Evolutionary conservation across 2,888 invertebrate genomes (phyloP), one percentile per base, ranked within the genome.

Genomic region (Drosophila pegasa): DNA sequence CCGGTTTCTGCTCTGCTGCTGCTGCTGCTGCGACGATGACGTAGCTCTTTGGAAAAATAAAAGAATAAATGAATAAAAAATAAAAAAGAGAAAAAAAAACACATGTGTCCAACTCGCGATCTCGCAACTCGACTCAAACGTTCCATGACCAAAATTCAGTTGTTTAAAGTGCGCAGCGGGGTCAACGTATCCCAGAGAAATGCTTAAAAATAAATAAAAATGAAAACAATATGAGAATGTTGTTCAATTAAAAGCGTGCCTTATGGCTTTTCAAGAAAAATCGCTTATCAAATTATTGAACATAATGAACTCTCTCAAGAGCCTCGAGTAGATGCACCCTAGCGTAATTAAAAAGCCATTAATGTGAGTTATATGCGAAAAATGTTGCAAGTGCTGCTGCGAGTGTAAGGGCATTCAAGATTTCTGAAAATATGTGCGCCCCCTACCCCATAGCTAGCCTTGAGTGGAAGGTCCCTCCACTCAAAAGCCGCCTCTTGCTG

Each of bases 311-410:
- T 43, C 20, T 56, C 64, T 69, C 54, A 57, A 84, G 68, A 64
- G 69, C 41, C 43, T 72, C 31, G 68, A 81, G 86, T 72, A 74
- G 38, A 52, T 62, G 1, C 2, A 5, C 18, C 37, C 27, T 5
- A 18, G 14, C 38, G 18, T 78, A 71, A 84, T 87, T 81, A 81
- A 84, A 83, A 80, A 68, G 55, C 81, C 81, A 84, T 78, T 78
- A 74, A 57, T 67, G 47, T 48, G 62, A 75, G 61, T 62, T 66
- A 22, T 48, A 69, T 59, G 56, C 52, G 40, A 63, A 64, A 57
- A 22, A 29, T 72, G 41, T 33, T 59, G 73, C 48, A 41, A 68
- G 59, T 45, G 59, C 38, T 45, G 59, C 38, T 75, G 64, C 69
- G 63, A 67, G 71, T 63, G 38, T 37, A 12, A 33, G 25, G n/a